These are phyloP conservation scores for Prosapia bicincta DNA, from an alignment of 2,888 invertebrate genomes.

Conservation along the genomic window DNA sequence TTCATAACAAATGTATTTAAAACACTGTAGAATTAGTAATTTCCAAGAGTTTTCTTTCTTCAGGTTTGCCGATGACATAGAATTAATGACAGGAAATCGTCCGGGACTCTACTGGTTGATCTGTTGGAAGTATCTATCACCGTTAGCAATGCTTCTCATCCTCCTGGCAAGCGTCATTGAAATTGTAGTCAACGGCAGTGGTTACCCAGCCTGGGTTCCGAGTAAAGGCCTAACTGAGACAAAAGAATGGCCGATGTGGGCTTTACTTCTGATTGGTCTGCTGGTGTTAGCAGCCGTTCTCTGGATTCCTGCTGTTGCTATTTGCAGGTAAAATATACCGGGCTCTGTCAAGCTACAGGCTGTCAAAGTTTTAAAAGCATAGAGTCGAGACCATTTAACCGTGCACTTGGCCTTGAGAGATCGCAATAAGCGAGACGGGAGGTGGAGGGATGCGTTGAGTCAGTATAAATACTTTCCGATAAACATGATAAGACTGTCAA, in stretches of 20 bases:
- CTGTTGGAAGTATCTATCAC: constrained; percentile 93
- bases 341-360: too few species aligned
- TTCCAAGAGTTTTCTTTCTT: constrained; percentile 39
- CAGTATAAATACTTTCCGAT: too few species aligned
- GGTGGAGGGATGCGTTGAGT: too few species aligned
- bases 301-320: constrained; percentile 83
- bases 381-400: too few species aligned
- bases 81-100: constrained; percentile 88
- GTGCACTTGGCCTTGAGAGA: too few species aligned
- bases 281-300: constrained; percentile 76
- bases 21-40: too few species aligned
- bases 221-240: constrained; percentile 66
- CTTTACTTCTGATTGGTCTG: constrained; percentile 66
- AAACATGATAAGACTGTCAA: too few species aligned
- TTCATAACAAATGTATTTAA: too few species aligned
- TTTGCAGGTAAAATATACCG: constrained; percentile 75
- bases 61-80: constrained; percentile 91
- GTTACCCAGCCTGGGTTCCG: constrained; percentile 81
- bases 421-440: too few species aligned
- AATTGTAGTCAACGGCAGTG: constrained; percentile 73
- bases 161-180: constrained; percentile 79
- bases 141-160: constrained; percentile 83
- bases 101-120: constrained; percentile 89
- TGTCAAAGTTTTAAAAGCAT: too few species aligned
- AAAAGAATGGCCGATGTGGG: constrained; percentile 87